A percentile compares a stretch with the other conserved stretches of the same genome.
Evolutionary conservation across 2,113 vertebrate genomes (phyloP).

Genomic region (Glaucidium brasilianum): DNA sequence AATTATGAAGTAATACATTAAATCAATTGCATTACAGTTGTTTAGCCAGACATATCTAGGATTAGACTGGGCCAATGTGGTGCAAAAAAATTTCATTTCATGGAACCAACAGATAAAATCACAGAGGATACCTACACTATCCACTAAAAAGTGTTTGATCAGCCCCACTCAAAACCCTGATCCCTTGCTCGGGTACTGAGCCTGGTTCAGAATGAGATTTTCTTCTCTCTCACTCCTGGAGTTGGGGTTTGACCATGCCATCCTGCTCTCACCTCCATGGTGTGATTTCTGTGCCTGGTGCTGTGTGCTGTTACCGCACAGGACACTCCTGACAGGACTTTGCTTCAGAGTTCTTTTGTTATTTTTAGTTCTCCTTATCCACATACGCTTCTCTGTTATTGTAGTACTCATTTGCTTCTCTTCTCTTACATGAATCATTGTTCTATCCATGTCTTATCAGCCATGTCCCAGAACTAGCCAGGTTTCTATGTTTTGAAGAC

Average conservation of each 20-base stretch:
- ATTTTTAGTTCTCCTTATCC: not conserved
- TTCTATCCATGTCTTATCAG: not conserved
- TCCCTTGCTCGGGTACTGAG: fast-evolving
- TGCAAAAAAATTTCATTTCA: not conserved
- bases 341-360: not conserved
- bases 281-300: not conserved
- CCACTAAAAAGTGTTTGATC: not conserved
- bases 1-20: not conserved
- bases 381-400: not conserved
- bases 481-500: not conserved
- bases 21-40: not conserved
- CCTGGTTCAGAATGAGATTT: not conserved
- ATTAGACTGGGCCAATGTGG: not conserved
- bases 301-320: not conserved
- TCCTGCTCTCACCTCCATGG: not conserved
- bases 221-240: not conserved
- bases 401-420: not conserved
- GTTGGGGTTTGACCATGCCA: fast-evolving
- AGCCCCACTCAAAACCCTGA: not conserved
- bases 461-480: not conserved
- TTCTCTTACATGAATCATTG: not conserved
- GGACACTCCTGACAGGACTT: fast-evolving
- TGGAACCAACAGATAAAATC: not conserved
- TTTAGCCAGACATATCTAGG: not conserved
- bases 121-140: not conserved